These are phyloP conservation scores for Tadarida brasiliensis DNA, from an alignment of 2,797 vertebrate genomes.

Conservation along the genomic window DNA sequence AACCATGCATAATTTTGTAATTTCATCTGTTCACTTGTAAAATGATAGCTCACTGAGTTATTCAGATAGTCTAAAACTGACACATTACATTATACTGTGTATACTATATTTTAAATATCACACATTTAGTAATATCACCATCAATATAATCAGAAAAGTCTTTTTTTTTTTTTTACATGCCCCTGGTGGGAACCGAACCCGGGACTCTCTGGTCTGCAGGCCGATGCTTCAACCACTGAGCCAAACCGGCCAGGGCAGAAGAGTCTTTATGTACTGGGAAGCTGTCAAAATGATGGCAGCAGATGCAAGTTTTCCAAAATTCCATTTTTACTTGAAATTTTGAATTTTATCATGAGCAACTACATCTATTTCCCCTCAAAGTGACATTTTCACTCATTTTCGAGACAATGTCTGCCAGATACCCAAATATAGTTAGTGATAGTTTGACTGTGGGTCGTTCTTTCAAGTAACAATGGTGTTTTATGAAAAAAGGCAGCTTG, in stretches of 20 bases:
- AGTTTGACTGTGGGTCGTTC: background rate
- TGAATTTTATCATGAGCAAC: background rate
- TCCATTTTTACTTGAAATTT: conserved; percentile 30
- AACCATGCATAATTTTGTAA: background rate
- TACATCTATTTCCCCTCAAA: background rate
- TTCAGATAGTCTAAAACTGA: conserved; percentile 20
- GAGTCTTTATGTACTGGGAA: background rate
- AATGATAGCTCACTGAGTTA: background rate
- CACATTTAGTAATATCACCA: background rate
- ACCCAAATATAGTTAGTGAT: background rate
- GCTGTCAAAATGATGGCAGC: background rate
- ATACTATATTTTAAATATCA: background rate
- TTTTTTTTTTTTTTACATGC: too few relatives aligned
- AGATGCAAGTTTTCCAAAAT: background rate
- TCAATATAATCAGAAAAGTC: background rate
- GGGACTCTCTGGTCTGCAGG: too few relatives aligned
- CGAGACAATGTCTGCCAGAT: background rate
- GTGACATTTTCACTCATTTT: background rate
- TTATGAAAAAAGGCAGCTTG: background rate
- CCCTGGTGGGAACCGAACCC: too few relatives aligned
- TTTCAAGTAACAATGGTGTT: background rate
- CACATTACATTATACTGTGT: background rate
- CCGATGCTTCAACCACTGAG: too few relatives aligned
- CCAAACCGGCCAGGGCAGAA: too few relatives aligned
- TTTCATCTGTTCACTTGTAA: background rate